These are phyloP conservation scores for Philhelius pedissequus DNA, from an alignment of 2,888 invertebrate genomes.

Conservation along the genomic window DNA sequence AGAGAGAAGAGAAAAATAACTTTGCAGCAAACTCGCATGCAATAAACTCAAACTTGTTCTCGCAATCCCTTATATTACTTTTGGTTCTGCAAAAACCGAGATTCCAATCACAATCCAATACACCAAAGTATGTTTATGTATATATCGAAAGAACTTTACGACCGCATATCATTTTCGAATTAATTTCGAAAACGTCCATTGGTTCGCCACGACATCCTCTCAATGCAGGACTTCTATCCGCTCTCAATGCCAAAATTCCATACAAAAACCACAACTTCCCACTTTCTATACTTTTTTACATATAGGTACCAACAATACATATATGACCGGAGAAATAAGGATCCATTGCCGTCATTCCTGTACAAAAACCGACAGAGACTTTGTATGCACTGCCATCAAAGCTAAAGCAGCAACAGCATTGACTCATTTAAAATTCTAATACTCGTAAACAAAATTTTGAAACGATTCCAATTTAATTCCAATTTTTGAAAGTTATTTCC, in stretches of 20 bases:
- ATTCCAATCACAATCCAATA: conserved; percentile 58
- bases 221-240: neutral
- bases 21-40: neutral
- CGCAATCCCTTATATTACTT: conserved; percentile 17
- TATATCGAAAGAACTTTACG: conserved; percentile 25
- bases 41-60: neutral
- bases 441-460: conserved; percentile 67
- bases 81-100: conserved; percentile 15
- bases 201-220: conserved; percentile 48
- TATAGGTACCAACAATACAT: neutral
- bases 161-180: conserved; percentile 66
- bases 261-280: neutral
- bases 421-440: conserved; percentile 67
- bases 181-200: conserved; percentile 62
- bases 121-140: no score
- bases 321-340: neutral
- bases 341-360: neutral
- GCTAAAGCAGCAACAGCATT: conserved; percentile 53
- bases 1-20: neutral
- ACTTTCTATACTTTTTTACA: neutral
- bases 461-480: conserved; percentile 69
- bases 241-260: neutral
- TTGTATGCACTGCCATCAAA: conserved; percentile 17
- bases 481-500: conserved; percentile 60
- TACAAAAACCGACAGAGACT: neutral